Evolutionary conservation across 2,113 vertebrate genomes (phyloP), one percentile per base, ranked within the genome.

Genomic region (Hippoglossus stenolepis): DNA sequence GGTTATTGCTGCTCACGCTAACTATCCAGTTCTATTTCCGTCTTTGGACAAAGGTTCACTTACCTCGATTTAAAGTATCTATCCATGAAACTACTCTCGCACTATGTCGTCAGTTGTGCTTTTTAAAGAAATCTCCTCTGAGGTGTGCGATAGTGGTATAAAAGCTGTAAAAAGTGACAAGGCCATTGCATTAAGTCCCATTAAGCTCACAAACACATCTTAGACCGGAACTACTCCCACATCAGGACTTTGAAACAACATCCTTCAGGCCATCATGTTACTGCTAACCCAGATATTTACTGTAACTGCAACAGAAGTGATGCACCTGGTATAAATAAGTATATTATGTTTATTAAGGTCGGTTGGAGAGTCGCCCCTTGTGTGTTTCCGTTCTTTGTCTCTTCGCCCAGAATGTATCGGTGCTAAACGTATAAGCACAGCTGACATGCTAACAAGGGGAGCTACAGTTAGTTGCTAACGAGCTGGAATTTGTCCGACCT

Each of bases 401-500:
- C 28, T 28, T 5, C 20, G 3, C 3, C 38, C 18, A 28, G 15
- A 8, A 3, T 38, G 6, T 38, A 5, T 40, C 24, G 35, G 23
- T 24, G 11, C 38, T 12, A 43, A 31, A 63, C 26, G 24, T 67
- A 3, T 43, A 0, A 38, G 51, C 11, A 10, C 8, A 17, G 21
- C 21, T 31, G 23, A 18, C 0, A 43, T 43, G 24, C 62, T 63
- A 17, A 26, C 26, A 59, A n/a, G 53, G 60, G 59, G 57, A 15
- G 28, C 40, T 77, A 3, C 14, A 23, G 35, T 62, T 63, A 53
- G 23, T 35, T 40, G 28, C 14, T 58, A 57, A 59, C n/a, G 4
- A 73, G 59, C 31, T 49, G 10, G 56, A 68, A 38, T 59, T 53
- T 65, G 23, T 61, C 14, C 18, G 28, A 66, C 38, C 15, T 26